phyloP scores from a whole-genome alignment of 1,140 invertebrate species.

The Cydia strobilella region DNA sequence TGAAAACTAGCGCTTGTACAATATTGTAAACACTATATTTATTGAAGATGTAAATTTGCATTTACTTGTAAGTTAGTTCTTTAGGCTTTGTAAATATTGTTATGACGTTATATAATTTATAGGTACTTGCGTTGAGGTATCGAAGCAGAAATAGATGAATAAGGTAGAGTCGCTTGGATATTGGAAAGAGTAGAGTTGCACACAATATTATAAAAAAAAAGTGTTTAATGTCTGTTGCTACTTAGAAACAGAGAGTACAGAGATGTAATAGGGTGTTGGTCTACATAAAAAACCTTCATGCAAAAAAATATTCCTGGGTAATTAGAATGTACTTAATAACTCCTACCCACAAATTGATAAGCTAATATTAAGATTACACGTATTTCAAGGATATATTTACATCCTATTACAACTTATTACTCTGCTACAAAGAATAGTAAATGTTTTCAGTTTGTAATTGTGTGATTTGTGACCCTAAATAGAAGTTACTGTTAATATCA shows the following conservation, averaged over 20 bases:
- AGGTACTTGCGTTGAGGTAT: conserved; percentile 64
- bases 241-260: conserved; percentile 29
- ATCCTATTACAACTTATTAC: not conserved
- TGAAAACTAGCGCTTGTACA: conserved; percentile 77
- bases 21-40: conserved; percentile 77
- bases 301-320: not conserved
- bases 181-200: conserved; percentile 68
- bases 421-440: conserved; percentile 47
- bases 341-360: not conserved
- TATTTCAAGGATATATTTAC: not conserved
- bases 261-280: not conserved
- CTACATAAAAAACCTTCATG: conserved; percentile 33
- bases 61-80: conserved; percentile 74
- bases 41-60: conserved; percentile 77
- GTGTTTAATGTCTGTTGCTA: conserved; percentile 65
- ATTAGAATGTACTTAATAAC: not conserved
- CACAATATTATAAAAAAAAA: conserved; percentile 56
- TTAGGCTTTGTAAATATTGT: conserved; percentile 81
- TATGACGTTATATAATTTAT: conserved; percentile 80
- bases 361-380: not conserved
- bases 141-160: conserved; percentile 66
- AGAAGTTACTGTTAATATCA: conserved; percentile 36
- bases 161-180: conserved; percentile 73
- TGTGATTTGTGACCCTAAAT: conserved; percentile 65
- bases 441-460: conserved; percentile 71